A percentile compares a stretch with the other conserved stretches of the same genome.
phyloP scores from a whole-genome alignment of 2,888 invertebrate species.

The Mongoloraphidia duomilia region DNA sequence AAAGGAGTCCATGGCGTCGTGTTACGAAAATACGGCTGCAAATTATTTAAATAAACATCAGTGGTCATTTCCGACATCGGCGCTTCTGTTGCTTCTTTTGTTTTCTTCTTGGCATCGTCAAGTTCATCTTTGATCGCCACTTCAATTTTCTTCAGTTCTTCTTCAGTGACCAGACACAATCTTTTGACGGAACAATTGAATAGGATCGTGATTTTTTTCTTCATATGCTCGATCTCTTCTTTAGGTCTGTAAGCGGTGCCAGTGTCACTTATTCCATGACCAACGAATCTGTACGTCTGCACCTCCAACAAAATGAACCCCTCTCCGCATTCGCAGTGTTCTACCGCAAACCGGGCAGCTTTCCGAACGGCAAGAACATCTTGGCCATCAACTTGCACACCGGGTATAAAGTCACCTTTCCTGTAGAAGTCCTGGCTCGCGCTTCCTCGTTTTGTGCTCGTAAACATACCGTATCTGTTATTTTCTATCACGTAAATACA shows the following conservation, averaged over 20 bases:
- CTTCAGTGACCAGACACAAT: no score
- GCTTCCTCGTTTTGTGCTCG: slow-evolving; percentile 66
- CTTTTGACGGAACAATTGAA: slow-evolving; percentile 23
- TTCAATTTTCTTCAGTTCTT: no score
- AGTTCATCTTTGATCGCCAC: no score
- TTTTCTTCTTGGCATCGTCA: no score
- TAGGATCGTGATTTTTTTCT: slow-evolving; percentile 83
- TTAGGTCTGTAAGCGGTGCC: slow-evolving; percentile 83
- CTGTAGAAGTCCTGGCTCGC: slow-evolving; percentile 59
- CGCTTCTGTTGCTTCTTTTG: no score
- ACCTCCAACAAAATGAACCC: slow-evolving; percentile 66
- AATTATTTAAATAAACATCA: no score
- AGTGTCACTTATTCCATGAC: slow-evolving; percentile 95
- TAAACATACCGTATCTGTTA: slow-evolving; percentile 94
- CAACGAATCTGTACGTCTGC: slow-evolving; percentile 56
- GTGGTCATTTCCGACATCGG: no score
- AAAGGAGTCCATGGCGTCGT: no score
- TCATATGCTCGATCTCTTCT: slow-evolving; percentile 84
- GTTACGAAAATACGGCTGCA: no score
- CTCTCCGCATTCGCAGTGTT: slow-evolving; percentile 47
- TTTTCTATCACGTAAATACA: slow-evolving; percentile 87
- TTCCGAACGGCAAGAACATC: slow-evolving; percentile 59
- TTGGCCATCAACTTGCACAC: slow-evolving; percentile 60
- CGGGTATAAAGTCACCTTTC: no score
- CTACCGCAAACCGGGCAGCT: slow-evolving; percentile 45